Base-by-base conservation (phyloP, 2,888 invertebrate genomes). In the Epirrhoe tristata region DNA sequence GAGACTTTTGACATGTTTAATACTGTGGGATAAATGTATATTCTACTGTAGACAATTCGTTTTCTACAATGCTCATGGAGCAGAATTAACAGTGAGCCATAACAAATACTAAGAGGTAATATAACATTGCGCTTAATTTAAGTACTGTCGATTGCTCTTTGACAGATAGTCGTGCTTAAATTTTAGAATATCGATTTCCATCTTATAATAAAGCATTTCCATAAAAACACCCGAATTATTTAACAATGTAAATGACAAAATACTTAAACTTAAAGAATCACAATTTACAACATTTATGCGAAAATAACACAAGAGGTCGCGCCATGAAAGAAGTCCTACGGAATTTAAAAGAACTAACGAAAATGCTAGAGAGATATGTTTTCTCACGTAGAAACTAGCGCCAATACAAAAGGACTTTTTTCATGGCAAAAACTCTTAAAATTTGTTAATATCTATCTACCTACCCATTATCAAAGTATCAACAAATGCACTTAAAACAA, bases 361-460 rank as follows among this genome's bases (percentile, higher is more conserved):
- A 24, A 24, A 24, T 24, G 1, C 24, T 24, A 24, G 1, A 24
- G 24, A 1, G 24, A 24, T 24, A 2, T 24, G 3, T 24, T 24
- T 24, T 24, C 24, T 24, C 24, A 24, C 24, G 24, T 24, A 24
- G 24, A 24, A 24, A 24, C 24, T 24, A 24, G 24, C 24, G 24
- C 24, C 24, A 3, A 24, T 24, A n/a, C n/a, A n/a, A n/a, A 24
- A 24, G 24, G 24, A 24, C 1, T 24, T 24, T 24, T 24, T 24
- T 24, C 24, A 24, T 24, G 24, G 24, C 24, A 3, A 24, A 24
- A 24, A 24, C 24, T 24, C 24, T 24, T 24, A 24, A 34, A 58
- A 58, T 58, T 58, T 58, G 14, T 50, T 50, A 58, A 34, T 32
- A 58, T 32, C 57, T 58, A 58, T 50, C 58, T 58, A 58, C 6